Base-by-base conservation (phyloP, 1,140 invertebrate genomes). In the Macrostomum lignano region DNA sequence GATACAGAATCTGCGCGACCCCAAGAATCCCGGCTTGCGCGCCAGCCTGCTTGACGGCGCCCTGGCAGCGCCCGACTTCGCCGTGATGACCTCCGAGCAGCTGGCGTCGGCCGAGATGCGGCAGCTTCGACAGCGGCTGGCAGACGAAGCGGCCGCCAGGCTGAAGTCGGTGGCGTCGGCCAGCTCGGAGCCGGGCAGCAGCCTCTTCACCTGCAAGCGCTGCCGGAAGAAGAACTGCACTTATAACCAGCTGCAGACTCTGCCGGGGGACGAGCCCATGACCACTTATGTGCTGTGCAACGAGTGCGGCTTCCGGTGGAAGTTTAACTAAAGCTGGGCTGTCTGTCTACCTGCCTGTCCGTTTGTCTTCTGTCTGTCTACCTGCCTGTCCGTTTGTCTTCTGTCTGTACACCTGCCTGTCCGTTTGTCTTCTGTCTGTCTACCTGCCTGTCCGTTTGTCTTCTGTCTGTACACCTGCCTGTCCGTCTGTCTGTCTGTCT, bases 231-330 rank as follows among this genome's bases (percentile, higher is more conserved):
- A 74, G 39, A 79, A 86, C 51, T 84, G 77, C 60, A 84, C 79
- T 25, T 91, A 88, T 55, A 91, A 81, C 51, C 67, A 69, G 65
- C 65, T 96, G 21, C 88, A 98, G 59, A 96, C 88, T 2, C 70
- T 88, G 52, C 86, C 78, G 48, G 78, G 86, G 50, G 88, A 96
- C 69, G 88, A 96, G 69, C 88, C 88, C 33, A 96, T 96, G 88
- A 96, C 88, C 20, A 96, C 88, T 1, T 98, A 96, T 62, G 82
- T 91, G 11, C 64, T 82, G 42, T 98, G 88, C 60, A 88, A 88
- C 53, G 70, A 74, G 47, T 98, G 88, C 62, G 88, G 88, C 21
- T 81, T 94, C 54, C 67, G 88, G 48, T 98, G 86, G 88, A 96
- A 96, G 59, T 60, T 63, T 39, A 44, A 50, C n/a, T n/a, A n/a